Evolutionary conservation across 2,888 invertebrate genomes (phyloP), one percentile per base, ranked within the genome.

Genomic region (Podabrus alpinus): DNA sequence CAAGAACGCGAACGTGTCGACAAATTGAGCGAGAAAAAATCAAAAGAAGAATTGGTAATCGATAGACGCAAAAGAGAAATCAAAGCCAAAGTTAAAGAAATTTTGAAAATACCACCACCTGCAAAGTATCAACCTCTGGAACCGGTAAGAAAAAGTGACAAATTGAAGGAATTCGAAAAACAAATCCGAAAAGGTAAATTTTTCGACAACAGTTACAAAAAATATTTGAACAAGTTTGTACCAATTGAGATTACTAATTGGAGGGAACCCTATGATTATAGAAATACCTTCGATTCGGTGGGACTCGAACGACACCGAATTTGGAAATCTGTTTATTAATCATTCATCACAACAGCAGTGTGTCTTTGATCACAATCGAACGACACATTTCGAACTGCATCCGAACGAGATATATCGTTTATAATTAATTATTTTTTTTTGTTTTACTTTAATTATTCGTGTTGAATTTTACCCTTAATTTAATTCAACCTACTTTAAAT

Each of bases 291-390:
- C 77, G 85, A 85, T 76, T 80, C 87, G 84, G 87, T 87, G 85
- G 87, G 87, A 84, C 85, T 86, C 67, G 84, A 82, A 80, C 85
- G 86, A 73, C 86, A 86, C 82, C 86, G 84, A 79, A 77, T 86
- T 80, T 87, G 87, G 87, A 86, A 83, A 81, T 83, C 86, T 68
- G 86, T 86, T 79, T 86, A 85, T 69, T 67, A 61, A 66, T 25
- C 71, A 60, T 25, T 60, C n/a, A 24, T 66, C 45, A 64, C 62
- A 64, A 64, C 82, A 82, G 45, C 45, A 45, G 82, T 82, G 81
- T 81, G 83, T 82, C 82, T 83, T 82, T 82, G 80, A 80, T 79
- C 81, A 76, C 80, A 79, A 81, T 81, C 79, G 79, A 77, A 80
- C 81, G 81, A 79, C 78, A 73, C 77, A 81, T 77, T 82, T 83